phyloP scores from a whole-genome alignment of 2,113 vertebrate species.

The Tenebrosternarchus preto region DNA sequence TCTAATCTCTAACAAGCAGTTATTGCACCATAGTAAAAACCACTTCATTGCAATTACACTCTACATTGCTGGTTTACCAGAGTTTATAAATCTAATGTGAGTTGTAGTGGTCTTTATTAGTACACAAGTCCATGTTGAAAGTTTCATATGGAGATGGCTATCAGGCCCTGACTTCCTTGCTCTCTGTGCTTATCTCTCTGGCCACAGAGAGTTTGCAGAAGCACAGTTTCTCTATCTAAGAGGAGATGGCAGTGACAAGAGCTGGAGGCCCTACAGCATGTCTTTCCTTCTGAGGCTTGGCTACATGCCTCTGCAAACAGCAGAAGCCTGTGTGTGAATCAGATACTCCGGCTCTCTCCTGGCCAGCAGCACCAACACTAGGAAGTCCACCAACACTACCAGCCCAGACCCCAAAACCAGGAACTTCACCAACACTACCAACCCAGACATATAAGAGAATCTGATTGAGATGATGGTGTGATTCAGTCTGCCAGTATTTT shows the following conservation, averaged over 20 bases:
- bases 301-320: not conserved
- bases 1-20: constrained; percentile 17
- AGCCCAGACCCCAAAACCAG: too few species aligned
- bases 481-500: not conserved
- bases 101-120: constrained; percentile 20
- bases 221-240: constrained; percentile 25
- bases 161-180: constrained; percentile 44
- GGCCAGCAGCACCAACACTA: too few species aligned
- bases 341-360: not conserved
- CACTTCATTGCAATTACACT: constrained; percentile 14
- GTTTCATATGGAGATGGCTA: constrained; percentile 45
- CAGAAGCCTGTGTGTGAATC: not conserved
- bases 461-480: not conserved
- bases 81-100: constrained; percentile 34
- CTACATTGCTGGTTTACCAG: constrained; percentile 13
- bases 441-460: not conserved
- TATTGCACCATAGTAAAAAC: constrained; percentile 35
- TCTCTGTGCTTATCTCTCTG: constrained; percentile 25
- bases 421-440: too few species aligned
- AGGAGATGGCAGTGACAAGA: constrained; percentile 36
- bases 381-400: too few species aligned
- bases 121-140: constrained; percentile 39
- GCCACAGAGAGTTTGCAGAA: constrained; percentile 25
- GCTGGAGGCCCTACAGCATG: not conserved
- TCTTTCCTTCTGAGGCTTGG: not conserved